These are phyloP conservation scores for Nyctibius grandis DNA, from an alignment of 2,797 vertebrate genomes.

Conservation along the genomic window DNA sequence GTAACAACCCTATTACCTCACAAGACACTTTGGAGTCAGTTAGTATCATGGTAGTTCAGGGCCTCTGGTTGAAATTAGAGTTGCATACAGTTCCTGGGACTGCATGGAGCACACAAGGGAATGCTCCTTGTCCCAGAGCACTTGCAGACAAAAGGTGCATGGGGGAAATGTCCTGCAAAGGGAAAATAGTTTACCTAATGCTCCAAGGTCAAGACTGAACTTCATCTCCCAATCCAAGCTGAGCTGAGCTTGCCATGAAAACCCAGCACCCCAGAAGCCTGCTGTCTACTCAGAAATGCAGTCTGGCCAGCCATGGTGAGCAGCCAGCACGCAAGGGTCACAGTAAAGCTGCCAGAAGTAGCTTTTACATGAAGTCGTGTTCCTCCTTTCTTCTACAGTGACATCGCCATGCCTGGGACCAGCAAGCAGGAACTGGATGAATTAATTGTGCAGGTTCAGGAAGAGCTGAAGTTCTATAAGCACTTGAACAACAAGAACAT, in stretches of 20 bases:
- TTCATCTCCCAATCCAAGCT: background rate
- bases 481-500: slow-evolving; percentile 32
- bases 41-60: background rate
- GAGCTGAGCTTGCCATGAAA: background rate
- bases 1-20: background rate
- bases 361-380: background rate
- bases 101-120: background rate
- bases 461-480: slow-evolving; percentile 52
- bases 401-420: background rate
- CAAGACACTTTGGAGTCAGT: background rate
- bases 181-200: background rate
- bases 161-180: background rate
- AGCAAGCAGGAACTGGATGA: slow-evolving; percentile 40
- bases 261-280: background rate
- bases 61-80: background rate
- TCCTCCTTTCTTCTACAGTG: slow-evolving; percentile 50
- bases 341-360: background rate
- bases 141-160: background rate
- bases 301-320: background rate
- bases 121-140: background rate
- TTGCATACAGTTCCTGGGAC: background rate
- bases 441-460: slow-evolving; percentile 51
- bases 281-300: background rate
- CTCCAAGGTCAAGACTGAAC: background rate
- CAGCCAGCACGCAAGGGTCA: background rate